phyloP scores from a whole-genome alignment of 2,888 invertebrate species.

The Oxycera nigricornis region DNA sequence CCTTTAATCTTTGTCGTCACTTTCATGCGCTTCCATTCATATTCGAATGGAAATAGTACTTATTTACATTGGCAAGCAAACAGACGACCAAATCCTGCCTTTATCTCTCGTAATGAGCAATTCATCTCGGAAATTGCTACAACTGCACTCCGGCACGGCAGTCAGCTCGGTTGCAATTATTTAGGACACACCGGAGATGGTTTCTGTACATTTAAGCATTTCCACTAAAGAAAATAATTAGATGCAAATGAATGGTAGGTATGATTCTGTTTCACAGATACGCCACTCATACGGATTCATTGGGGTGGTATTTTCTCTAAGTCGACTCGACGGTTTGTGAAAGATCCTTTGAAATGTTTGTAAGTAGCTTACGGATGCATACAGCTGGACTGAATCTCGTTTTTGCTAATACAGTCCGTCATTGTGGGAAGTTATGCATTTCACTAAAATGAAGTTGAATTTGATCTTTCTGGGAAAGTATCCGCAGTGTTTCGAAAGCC shows the following conservation, averaged over 20 bases:
- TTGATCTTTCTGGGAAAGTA: no score
- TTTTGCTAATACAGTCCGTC: no score
- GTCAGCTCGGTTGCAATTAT: constrained; percentile 10
- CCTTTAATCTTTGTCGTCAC: constrained; percentile 30
- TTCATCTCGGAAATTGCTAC: constrained; percentile 39
- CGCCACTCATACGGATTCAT: background rate
- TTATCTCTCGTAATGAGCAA: constrained; percentile 38
- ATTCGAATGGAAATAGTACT: constrained; percentile 13
- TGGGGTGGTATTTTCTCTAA: background rate
- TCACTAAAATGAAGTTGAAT: no score
- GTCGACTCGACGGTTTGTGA: background rate
- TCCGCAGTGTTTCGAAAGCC: no score
- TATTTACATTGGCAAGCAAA: constrained; percentile 28
- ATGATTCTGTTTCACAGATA: background rate
- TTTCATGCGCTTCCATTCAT: constrained; percentile 24
- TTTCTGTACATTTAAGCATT: background rate
- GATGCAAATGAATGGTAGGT: constrained; percentile 33
- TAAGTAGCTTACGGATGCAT: background rate
- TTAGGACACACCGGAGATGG: background rate
- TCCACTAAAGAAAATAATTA: constrained; percentile 22
- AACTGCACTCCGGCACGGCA: constrained; percentile 13
- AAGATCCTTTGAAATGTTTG: background rate
- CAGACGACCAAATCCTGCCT: constrained; percentile 36
- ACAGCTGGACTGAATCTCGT: background rate
- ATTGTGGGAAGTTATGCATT: no score